Evolutionary conservation across 2,797 vertebrate species (phyloP), one percentile per base, ranked within the genome.

Genomic region (Leptodactylus fallax): DNA sequence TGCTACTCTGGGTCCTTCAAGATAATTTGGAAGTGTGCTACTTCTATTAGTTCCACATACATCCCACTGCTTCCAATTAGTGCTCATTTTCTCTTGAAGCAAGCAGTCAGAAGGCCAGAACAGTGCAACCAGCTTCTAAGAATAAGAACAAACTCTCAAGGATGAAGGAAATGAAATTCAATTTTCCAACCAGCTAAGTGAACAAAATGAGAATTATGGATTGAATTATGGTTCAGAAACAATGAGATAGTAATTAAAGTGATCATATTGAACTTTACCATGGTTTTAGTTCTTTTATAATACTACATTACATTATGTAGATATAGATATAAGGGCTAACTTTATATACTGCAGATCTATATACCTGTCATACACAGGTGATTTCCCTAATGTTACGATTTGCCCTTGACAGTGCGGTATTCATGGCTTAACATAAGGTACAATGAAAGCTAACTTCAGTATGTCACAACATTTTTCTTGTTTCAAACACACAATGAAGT

Each of bases 51-150:
- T 87, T 93, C 86, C 87, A 86, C 87, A 91, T 88, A 87, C 77
- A 92, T 88, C 90, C 81, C 85, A 92, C 85, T 88, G 91, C 87
- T 94, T 93, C 90, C 89, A 91, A 92, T 92, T 92, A 93, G 87
- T 90, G 89, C 88, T 63, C 87, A 92, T 92, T 93, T 94, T 91
- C 88, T 91, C 55, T 92, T 91, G 87, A 13, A 91, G 88, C 19
- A 90, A 88, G 84, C 78, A 91, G 88, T 49, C 87, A 89, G 90
- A 91, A 92, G 90, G 90, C 65, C 61, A 91, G 78, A 92, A 90
- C 71, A 88, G 67, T 25, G 87, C 69, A 90, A 85, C 19, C 81
- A n/a, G 76, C 87, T 91, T 85, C 91, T 90, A 91, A 85, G 56
- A 25, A 80, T 63, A 69, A 90, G 61, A 81, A 83, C 91, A 90